phyloP scores from a whole-genome alignment of 2,113 vertebrate genomes.

The Pyxicephalus adspersus region DNA sequence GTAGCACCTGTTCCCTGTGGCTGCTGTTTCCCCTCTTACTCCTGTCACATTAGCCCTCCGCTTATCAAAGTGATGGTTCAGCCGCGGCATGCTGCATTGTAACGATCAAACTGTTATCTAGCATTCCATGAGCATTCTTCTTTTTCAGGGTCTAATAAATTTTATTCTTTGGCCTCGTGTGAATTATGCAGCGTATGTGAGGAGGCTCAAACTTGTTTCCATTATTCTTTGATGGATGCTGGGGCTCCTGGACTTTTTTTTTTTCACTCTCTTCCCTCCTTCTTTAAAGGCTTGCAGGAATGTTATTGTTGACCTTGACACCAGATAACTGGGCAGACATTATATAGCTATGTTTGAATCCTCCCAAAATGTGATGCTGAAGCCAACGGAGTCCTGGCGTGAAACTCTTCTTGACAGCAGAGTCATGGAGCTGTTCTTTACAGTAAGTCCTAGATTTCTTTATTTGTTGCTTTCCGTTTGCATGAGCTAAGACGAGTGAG shows the following conservation, averaged over 20 bases:
- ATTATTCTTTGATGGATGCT: slow-evolving; percentile 79
- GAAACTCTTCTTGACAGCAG: slow-evolving; percentile 96
- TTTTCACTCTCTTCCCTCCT: slow-evolving; percentile 42
- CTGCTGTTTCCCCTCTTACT: slow-evolving; percentile 66
- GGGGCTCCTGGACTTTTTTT: slow-evolving; percentile 60
- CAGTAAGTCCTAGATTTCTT: slow-evolving; percentile 81
- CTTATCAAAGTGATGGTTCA: slow-evolving; percentile 78
- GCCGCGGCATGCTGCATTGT: slow-evolving; percentile 78
- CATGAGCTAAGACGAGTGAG: too few relatives aligned
- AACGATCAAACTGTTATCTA: slow-evolving; percentile 84
- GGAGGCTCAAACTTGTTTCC: slow-evolving; percentile 80
- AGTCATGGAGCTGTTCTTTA: slow-evolving; percentile 99
- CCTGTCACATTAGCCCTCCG: slow-evolving; percentile 66
- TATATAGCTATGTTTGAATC: slow-evolving; percentile 99
- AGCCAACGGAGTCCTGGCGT: slow-evolving; percentile 97
- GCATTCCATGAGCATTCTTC: slow-evolving; percentile 85
- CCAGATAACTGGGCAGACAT: slow-evolving; percentile 96
- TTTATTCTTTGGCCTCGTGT: slow-evolving; percentile 81
- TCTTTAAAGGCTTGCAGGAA: slow-evolving; percentile 76
- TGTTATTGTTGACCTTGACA: slow-evolving; percentile 96
- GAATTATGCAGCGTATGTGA: slow-evolving; percentile 79
- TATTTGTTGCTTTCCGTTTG: slow-evolving; percentile 29
- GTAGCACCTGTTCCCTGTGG: slow-evolving; percentile 69
- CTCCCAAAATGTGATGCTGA: slow-evolving; percentile 96
- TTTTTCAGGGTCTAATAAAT: slow-evolving; percentile 75